A percentile compares a stretch with the other conserved stretches of the same genome.
Conservation (phyloP, 2,797 vertebrate species). For the Bovichtus diacanthus region DNA sequence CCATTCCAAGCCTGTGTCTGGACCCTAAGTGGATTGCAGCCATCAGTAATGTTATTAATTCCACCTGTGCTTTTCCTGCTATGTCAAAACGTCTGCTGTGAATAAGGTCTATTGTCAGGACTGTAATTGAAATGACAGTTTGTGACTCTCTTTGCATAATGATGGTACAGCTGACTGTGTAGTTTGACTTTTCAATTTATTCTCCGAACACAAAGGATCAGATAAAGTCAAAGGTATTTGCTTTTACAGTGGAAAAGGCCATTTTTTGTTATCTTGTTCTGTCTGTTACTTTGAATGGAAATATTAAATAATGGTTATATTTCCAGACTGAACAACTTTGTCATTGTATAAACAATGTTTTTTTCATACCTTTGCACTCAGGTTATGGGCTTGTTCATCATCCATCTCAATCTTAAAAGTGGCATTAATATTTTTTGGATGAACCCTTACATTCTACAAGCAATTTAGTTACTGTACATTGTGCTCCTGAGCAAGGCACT, state of each 20-base stretch:
- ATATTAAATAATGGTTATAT: not conserved
- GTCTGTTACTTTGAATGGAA: not conserved
- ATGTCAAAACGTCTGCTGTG: not conserved
- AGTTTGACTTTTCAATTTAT: slow-evolving; percentile 8
- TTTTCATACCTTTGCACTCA: not conserved
- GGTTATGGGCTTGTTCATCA: not conserved
- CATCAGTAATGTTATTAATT: not conserved
- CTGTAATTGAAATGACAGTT: not conserved
- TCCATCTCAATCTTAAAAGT: not conserved
- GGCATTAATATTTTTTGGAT: not conserved
- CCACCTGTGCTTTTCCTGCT: not conserved
- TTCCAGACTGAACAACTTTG: not conserved
- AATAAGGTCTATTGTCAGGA: not conserved
- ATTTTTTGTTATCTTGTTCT: not conserved
- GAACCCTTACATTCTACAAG: not conserved
- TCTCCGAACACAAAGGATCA: not conserved
- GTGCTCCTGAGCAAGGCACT: no score
- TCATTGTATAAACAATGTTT: not conserved
- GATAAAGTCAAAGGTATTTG: slow-evolving; percentile 1
- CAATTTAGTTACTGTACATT: no score
- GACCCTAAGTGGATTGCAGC: not conserved
- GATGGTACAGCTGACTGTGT: not conserved
- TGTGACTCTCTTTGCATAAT: not conserved
- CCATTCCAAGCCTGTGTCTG: not conserved
- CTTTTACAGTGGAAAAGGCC: not conserved